A percentile compares a stretch with the other conserved stretches of the same genome.
Evolutionary conservation across 2,797 vertebrate species (phyloP).

Genomic region (Sebastes taczanowskii): DNA sequence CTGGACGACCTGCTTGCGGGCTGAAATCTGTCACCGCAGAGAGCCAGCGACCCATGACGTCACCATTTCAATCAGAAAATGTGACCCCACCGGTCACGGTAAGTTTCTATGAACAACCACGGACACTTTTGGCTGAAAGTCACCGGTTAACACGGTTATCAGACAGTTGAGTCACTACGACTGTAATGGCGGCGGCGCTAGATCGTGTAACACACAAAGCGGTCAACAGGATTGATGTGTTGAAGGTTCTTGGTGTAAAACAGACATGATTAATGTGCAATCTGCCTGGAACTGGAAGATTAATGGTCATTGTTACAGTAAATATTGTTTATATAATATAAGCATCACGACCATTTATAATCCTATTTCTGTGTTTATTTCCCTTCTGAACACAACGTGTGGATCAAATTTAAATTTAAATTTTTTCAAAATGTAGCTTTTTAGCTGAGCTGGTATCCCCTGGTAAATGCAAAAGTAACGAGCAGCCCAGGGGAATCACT

Average conservation of each 20-base stretch:
- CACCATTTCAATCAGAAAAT: too few relatives aligned
- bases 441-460: neutral
- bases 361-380: too few relatives aligned
- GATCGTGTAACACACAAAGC: too few relatives aligned
- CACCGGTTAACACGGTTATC: too few relatives aligned
- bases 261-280: neutral
- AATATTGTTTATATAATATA: neutral
- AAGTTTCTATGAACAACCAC: too few relatives aligned
- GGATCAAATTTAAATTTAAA: neutral
- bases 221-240: neutral
- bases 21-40: too few relatives aligned
- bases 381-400: neutral
- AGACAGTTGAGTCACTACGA: too few relatives aligned
- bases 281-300: neutral
- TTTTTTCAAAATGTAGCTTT: neutral
- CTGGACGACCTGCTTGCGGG: neutral
- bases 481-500: neutral
- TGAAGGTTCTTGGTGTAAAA: neutral
- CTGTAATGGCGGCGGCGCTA: too few relatives aligned
- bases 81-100: too few relatives aligned
- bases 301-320: neutral
- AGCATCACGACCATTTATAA: accelerated
- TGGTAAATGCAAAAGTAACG: neutral
- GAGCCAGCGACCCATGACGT: accelerated
- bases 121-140: too few relatives aligned